phyloP scores from a whole-genome alignment of 1,140 invertebrate species.

The Drosophila triauraria region DNA sequence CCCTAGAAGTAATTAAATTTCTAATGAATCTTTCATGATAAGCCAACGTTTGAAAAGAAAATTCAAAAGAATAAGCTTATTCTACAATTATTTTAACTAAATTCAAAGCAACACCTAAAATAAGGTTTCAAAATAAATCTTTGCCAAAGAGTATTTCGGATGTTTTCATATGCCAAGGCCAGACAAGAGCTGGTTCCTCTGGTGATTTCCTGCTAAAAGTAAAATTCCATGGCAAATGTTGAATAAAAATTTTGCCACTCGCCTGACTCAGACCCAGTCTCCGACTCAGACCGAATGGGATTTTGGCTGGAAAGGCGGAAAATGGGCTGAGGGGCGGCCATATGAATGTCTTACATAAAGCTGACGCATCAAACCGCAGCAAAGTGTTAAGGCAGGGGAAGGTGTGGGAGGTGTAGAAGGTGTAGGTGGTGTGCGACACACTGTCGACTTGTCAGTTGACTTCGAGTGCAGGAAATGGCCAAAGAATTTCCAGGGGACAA shows the following conservation, averaged over 20 bases:
- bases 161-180: conserved; percentile 4
- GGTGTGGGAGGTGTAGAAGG: conserved; percentile 8
- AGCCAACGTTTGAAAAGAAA: no score
- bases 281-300: not conserved
- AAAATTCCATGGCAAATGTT: conserved; percentile 62
- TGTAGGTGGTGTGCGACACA: conserved; percentile 21
- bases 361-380: conserved; percentile 74
- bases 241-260: conserved; percentile 64
- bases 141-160: conserved; percentile 15
- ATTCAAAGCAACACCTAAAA: not conserved
- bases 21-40: no score
- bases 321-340: conserved; percentile 6
- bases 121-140: not conserved
- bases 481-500: conserved; percentile 28
- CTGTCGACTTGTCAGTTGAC: conserved; percentile 73
- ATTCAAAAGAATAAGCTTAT: not conserved
- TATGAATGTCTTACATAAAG: conserved; percentile 74
- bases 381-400: conserved; percentile 39
- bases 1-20: no score
- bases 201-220: conserved; percentile 44
- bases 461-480: conserved; percentile 58
- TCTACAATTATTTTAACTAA: not conserved
- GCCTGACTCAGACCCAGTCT: conserved; percentile 13
- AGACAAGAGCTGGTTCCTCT: not conserved
- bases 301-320: not conserved